Conservation (phyloP, 2,888 invertebrate species). For the Pristionchus exspectatus region DNA sequence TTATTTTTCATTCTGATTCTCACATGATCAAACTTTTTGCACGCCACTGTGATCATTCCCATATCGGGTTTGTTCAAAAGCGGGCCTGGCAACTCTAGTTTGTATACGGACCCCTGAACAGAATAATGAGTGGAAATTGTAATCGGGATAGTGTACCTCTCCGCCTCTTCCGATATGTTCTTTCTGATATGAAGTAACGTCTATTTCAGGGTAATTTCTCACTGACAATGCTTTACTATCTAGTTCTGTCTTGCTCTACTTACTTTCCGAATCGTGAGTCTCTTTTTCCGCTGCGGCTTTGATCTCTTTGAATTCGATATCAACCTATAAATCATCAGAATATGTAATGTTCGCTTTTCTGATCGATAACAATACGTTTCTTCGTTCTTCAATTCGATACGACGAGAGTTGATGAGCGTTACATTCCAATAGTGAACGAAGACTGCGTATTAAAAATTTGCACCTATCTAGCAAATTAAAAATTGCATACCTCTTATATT, state of each 20-base stretch:
- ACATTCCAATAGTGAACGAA: not conserved
- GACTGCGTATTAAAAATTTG: not conserved
- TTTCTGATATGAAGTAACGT: not conserved
- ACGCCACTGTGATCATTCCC: not conserved
- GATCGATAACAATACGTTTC: not conserved
- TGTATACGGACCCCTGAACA: not conserved
- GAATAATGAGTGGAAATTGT: not conserved
- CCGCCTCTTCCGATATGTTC: not conserved
- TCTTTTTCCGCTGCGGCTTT: not conserved
- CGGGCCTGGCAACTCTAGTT: not conserved
- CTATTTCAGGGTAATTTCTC: not conserved
- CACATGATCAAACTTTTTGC: not conserved
- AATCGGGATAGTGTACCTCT: not conserved
- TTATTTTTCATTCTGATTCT: not conserved
- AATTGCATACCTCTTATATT: too few relatives aligned
- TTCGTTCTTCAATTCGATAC: not conserved
- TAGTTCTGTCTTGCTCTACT: too few relatives aligned
- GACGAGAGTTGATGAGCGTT: not conserved
- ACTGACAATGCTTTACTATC: too few relatives aligned
- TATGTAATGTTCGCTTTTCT: not conserved
- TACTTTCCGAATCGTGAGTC: not conserved
- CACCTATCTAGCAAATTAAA: too few relatives aligned
- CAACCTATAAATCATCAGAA: not conserved
- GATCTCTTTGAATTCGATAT: not conserved
- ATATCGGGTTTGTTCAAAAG: not conserved